Conservation (phyloP, 2,888 invertebrate species). For the Achlya flavicornis region DNA sequence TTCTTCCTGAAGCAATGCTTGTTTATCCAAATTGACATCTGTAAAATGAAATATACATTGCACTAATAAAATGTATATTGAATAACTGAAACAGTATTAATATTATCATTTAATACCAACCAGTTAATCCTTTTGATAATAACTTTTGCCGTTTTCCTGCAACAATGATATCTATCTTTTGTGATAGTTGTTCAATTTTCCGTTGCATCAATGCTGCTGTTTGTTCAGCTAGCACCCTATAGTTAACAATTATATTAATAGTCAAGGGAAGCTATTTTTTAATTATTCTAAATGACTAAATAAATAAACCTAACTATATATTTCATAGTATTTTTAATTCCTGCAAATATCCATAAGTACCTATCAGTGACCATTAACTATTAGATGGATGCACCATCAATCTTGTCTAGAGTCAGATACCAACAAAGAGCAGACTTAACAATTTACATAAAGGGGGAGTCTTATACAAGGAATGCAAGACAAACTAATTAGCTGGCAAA, state of each 20-base stretch:
- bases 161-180: slow-evolving; percentile 89
- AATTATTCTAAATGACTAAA: too few relatives aligned
- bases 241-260: slow-evolving; percentile 20
- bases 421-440: too few relatives aligned
- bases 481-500: too few relatives aligned
- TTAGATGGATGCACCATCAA: too few relatives aligned
- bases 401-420: too few relatives aligned
- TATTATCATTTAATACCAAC: slow-evolving; percentile 33
- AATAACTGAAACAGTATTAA: background rate
- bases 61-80: background rate
- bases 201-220: slow-evolving; percentile 77
- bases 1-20: slow-evolving; percentile 86
- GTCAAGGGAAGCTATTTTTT: background rate
- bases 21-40: slow-evolving; percentile 81
- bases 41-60: slow-evolving; percentile 26
- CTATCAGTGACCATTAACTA: too few relatives aligned
- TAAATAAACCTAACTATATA: too few relatives aligned
- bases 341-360: too few relatives aligned
- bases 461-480: too few relatives aligned
- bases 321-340: too few relatives aligned
- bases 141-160: slow-evolving; percentile 90
- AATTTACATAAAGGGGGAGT: too few relatives aligned
- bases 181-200: slow-evolving; percentile 85
- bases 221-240: slow-evolving; percentile 70
- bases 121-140: slow-evolving; percentile 73